Percentiles rank a stretch among this genome's conserved stretches.
These are phyloP conservation scores for Coelopa pilipes DNA, from an alignment of 2,888 invertebrate species.

Conservation along the genomic window DNA sequence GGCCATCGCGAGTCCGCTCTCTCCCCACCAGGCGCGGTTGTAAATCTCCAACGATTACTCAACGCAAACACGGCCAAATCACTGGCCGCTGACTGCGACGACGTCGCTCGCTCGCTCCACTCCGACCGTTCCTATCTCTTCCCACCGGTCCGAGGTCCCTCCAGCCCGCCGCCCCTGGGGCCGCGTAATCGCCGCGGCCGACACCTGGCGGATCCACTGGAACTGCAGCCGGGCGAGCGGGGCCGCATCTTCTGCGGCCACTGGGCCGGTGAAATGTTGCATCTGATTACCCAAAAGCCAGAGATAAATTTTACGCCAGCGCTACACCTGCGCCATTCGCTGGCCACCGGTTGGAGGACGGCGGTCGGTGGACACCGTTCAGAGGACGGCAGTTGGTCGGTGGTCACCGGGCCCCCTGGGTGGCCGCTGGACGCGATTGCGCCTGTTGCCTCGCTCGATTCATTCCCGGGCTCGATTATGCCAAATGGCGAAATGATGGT, in stretches of 20 bases:
- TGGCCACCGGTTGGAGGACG: neutral
- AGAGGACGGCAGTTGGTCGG: neutral
- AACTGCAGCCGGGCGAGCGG: neutral
- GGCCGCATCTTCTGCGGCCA: slow-evolving; percentile 16
- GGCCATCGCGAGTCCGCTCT: too few species aligned
- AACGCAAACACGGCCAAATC: too few species aligned
- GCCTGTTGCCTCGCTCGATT: neutral
- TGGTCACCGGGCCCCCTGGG: neutral
- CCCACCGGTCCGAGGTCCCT: too few species aligned
- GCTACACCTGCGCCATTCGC: slow-evolving; percentile 14
- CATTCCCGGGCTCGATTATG: slow-evolving; percentile 19
- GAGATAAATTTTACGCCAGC: slow-evolving; percentile 31
- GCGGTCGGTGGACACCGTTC: neutral
- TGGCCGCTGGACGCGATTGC: neutral
- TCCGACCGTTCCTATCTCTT: too few species aligned
- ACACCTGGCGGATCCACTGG: neutral
- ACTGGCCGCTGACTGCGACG: neutral
- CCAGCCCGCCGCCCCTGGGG: neutral
- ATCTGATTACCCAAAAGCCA: slow-evolving; percentile 33
- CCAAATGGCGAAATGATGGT: slow-evolving; percentile 24
- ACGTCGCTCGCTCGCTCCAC: too few species aligned
- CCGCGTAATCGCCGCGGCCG: neutral
- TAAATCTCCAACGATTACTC: too few species aligned
- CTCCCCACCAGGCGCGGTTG: too few species aligned
- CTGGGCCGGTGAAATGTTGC: slow-evolving; percentile 25